Percentiles rank a stretch among this genome's conserved stretches.
Conservation (phyloP, 2,113 vertebrate genomes). For the Eidolon helvum region DNA sequence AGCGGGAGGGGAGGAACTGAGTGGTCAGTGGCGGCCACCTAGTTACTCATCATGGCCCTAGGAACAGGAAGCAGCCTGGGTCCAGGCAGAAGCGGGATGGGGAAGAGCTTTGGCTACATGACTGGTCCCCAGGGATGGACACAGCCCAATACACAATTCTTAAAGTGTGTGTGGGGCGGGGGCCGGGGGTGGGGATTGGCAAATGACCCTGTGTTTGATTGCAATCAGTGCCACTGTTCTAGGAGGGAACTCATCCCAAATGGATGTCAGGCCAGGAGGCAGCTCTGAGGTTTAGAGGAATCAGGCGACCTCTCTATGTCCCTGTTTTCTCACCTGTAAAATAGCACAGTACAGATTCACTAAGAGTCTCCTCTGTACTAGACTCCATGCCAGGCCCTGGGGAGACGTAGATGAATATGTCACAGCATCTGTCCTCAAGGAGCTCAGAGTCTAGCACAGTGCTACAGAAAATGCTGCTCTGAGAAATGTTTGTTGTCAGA, state of each 20-base stretch:
- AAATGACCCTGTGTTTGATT: not conserved
- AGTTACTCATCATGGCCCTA: not conserved
- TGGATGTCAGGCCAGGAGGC: not conserved
- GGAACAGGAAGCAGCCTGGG: not conserved
- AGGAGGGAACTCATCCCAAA: not conserved
- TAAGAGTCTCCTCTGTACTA: not conserved
- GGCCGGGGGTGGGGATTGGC: no score
- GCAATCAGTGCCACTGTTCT: not conserved
- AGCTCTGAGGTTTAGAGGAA: not conserved
- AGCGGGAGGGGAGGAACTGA: not conserved
- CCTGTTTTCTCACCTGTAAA: not conserved
- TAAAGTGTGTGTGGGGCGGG: not conserved
- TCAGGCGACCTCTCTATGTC: not conserved
- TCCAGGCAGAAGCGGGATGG: no score
- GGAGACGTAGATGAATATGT: not conserved
- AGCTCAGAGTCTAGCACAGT: not conserved
- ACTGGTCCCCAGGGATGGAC: no score
- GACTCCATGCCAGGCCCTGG: not conserved
- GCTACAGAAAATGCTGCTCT: accelerated
- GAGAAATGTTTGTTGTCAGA: accelerated
- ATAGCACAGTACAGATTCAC: not conserved
- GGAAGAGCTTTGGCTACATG: not conserved
- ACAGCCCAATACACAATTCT: no score
- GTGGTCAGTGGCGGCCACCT: not conserved
- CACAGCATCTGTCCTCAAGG: not conserved